Conservation (phyloP, 2,113 vertebrate genomes). For the Atractosteus spatula region DNA sequence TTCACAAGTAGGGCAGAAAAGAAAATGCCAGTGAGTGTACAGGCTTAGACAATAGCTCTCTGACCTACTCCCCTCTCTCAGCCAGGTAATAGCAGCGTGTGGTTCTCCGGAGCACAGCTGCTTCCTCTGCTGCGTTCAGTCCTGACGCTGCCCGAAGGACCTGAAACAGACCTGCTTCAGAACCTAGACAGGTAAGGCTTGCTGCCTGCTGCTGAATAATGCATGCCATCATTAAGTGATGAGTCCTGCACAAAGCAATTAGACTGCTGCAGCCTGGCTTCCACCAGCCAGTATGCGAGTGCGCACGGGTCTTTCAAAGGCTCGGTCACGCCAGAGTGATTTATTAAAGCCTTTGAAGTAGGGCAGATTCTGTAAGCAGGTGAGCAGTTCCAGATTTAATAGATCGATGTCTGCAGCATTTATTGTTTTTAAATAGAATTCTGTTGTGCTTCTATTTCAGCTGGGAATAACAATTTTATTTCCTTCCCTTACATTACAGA, state of each 20-base stretch:
- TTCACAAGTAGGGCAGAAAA: no score
- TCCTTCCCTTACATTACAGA: no score
- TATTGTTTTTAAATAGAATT: no score
- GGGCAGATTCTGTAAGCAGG: neutral
- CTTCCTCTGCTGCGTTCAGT: slow-evolving; percentile 71
- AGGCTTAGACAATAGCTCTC: no score
- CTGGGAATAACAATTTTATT: no score
- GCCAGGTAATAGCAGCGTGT: slow-evolving; percentile 55
- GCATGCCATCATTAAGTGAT: no score
- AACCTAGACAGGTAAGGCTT: slow-evolving; percentile 79
- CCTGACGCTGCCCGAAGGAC: slow-evolving; percentile 77
- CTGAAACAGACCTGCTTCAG: slow-evolving; percentile 83
- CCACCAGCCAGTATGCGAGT: neutral
- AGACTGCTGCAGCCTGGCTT: no score
- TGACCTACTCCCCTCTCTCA: slow-evolving; percentile 26
- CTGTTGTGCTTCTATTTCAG: no score
- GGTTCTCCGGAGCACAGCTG: slow-evolving; percentile 78
- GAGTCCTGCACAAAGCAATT: no score
- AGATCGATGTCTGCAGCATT: no score
- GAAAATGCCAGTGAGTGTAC: no score
- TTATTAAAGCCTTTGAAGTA: neutral
- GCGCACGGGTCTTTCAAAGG: neutral
- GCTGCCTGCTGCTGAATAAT: neutral
- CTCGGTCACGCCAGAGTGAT: neutral
- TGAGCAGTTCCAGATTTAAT: no score